A percentile compares a stretch with the other conserved stretches of the same genome.
Conservation (phyloP, 2,797 vertebrate genomes). For the Danio jaintianensis region DNA sequence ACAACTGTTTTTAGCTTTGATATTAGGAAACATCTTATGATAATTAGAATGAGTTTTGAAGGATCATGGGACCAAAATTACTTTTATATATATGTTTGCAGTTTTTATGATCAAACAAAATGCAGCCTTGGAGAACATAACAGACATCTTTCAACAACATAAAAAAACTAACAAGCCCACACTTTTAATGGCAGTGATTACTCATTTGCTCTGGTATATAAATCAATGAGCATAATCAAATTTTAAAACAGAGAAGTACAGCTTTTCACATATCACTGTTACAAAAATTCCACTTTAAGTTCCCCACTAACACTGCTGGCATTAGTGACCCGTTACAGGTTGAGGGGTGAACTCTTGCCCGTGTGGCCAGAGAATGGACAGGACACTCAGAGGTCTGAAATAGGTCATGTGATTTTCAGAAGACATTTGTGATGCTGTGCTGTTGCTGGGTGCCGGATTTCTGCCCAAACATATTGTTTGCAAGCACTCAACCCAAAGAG, state of each 20-base stretch:
- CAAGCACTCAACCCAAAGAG: conserved; percentile 62
- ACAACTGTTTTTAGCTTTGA: too few species aligned
- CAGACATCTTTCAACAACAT: too few species aligned
- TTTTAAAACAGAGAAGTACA: not conserved
- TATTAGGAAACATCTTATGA: too few species aligned
- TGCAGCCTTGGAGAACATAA: too few species aligned
- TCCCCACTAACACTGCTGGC: not conserved
- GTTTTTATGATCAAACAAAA: too few species aligned
- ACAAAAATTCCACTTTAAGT: not conserved
- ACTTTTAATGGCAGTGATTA: not conserved
- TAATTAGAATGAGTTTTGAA: too few species aligned
- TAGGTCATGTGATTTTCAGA: conserved; percentile 66
- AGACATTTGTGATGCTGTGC: conserved; percentile 41
- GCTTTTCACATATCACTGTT: not conserved
- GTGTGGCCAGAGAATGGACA: conserved; percentile 2
- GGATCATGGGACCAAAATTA: too few species aligned
- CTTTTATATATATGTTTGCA: too few species aligned
- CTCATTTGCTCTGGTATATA: not conserved
- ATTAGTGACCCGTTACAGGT: not conserved
- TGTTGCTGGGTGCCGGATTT: conserved; percentile 37
- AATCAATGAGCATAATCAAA: not conserved
- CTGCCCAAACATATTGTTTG: conserved; percentile 64
- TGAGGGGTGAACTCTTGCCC: not conserved
- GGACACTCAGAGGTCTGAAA: conserved; percentile 22
- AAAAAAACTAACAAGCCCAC: too few species aligned